These are phyloP conservation scores for Thelaira solivaga DNA, from an alignment of 2,888 invertebrate genomes.

Conservation along the genomic window DNA sequence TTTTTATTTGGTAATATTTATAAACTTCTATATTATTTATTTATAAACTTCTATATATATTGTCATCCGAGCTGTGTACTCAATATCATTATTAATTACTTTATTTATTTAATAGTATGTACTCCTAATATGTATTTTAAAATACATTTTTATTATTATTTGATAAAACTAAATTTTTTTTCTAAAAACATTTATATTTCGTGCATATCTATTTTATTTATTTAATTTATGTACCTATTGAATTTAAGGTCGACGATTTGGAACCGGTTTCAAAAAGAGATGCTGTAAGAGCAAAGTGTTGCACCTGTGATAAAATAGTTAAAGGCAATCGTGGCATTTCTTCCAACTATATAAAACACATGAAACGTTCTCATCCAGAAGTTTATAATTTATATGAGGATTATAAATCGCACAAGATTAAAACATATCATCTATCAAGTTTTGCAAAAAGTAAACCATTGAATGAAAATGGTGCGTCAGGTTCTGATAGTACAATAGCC, in stretches of 20 bases:
- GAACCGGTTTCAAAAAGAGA: background rate
- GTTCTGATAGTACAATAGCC: slow-evolving; percentile 9
- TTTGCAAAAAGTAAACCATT: background rate
- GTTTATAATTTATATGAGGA: slow-evolving; percentile 63
- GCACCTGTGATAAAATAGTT: slow-evolving; percentile 62
- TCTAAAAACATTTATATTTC: background rate
- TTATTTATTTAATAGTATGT: too few species aligned
- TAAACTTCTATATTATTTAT: too few species aligned
- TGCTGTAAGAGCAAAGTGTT: slow-evolving; percentile 59
- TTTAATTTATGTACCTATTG: background rate
- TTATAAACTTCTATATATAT: too few species aligned
- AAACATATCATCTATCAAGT: slow-evolving; percentile 17
- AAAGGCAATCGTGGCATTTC: slow-evolving; percentile 65
- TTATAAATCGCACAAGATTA: slow-evolving; percentile 44
- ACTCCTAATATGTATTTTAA: too few species aligned
- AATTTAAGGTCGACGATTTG: slow-evolving; percentile 27
- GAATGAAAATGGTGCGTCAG: slow-evolving; percentile 30
- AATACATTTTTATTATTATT: too few species aligned
- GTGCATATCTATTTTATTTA: background rate
- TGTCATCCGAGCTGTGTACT: too few species aligned
- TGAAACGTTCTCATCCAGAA: slow-evolving; percentile 64
- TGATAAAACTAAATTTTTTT: too few species aligned
- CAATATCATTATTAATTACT: too few species aligned
- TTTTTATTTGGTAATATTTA: slow-evolving; percentile 62
- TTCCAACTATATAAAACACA: slow-evolving; percentile 65